Evolutionary conservation across 2,888 invertebrate genomes (phyloP).

Genomic region (Hemicrepidius hirtus): DNA sequence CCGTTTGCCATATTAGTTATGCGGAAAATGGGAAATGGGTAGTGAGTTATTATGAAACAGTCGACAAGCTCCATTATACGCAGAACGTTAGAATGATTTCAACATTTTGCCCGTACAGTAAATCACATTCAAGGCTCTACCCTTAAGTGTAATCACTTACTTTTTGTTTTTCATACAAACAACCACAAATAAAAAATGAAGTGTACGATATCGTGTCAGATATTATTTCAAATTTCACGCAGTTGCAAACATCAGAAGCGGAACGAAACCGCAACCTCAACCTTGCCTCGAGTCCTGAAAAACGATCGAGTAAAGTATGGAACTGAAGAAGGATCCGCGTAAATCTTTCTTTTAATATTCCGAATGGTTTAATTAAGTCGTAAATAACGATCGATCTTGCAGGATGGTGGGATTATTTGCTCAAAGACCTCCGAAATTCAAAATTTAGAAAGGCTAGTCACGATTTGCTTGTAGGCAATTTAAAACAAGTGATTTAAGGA

Average conservation of each 20-base stretch:
- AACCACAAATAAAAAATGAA: slow-evolving; percentile 2
- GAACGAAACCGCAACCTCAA: slow-evolving; percentile 44
- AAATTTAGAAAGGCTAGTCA: not conserved
- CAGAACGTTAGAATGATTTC: not conserved
- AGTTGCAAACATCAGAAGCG: slow-evolving; percentile 31
- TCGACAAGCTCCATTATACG: slow-evolving; percentile 1
- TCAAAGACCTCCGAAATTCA: not conserved
- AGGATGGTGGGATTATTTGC: too few species aligned
- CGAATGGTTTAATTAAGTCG: slow-evolving; percentile 9
- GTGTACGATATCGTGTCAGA: not conserved
- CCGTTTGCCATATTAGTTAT: slow-evolving; percentile 12
- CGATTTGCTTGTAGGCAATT: too few species aligned
- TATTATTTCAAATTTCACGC: slow-evolving; percentile 42
- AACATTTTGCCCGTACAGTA: not conserved
- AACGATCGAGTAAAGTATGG: slow-evolving; percentile 28
- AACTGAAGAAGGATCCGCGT: slow-evolving; percentile 7
- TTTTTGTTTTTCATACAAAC: not conserved
- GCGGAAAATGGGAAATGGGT: slow-evolving; percentile 18
- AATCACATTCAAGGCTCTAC: not conserved
- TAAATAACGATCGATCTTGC: not conserved
- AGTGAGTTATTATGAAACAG: slow-evolving; percentile 14
- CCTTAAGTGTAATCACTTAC: not conserved
- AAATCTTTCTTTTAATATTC: slow-evolving; percentile 1
- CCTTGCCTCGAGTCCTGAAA: slow-evolving; percentile 41
- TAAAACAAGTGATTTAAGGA: too few species aligned